Base-by-base conservation (phyloP, 92 coral and sea anemone species). In the Chrysogorgia sp. region DNA sequence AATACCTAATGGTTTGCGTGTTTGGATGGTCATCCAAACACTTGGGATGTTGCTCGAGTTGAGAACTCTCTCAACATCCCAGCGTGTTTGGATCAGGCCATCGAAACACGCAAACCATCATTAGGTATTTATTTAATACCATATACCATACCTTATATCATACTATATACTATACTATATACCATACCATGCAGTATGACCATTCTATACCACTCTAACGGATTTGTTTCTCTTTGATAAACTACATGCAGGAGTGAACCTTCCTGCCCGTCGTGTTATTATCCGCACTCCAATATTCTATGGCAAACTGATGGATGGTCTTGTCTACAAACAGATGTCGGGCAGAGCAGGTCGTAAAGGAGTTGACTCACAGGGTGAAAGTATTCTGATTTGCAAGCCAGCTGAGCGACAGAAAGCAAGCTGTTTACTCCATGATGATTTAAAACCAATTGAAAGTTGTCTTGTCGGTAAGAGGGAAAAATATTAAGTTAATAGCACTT, bases 331-430 rank as follows among this genome's bases (percentile, higher is more conserved):
- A 86, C 98, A 94, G 75, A 94, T 94, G 98, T 96, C 98, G 9
- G 98, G 98, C 30, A 96, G 98, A 58, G 98, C 98, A 3, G 98
- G 98, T 2, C 92, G 98, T 40, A 94, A 94, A 80, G 98, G 98
- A 3, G 98, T 94, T 19, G 98, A 94, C 64, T 90, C 92, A 17
- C 90, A 69, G 56, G 98, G 98, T 49, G 98, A 94, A 85, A 94
- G 98, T 58, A 80, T 94, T 14, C 60, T 94, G 76, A 88, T 94
- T 12, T 94, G 98, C 59, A 94, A 94, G 62, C 84, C 97, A 41
- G 80, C 84, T 55, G 98, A 94, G 48, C 83, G 88, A 70, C 89
- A 89, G 84, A 91, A 86, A 68, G 94, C 86, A 30, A 72, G 88
- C 7, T 81, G 90, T 53, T 90, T 94, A 34, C 81, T 94, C 74